Conservation (phyloP, 2,888 invertebrate species). For the Brachycybe producta region DNA sequence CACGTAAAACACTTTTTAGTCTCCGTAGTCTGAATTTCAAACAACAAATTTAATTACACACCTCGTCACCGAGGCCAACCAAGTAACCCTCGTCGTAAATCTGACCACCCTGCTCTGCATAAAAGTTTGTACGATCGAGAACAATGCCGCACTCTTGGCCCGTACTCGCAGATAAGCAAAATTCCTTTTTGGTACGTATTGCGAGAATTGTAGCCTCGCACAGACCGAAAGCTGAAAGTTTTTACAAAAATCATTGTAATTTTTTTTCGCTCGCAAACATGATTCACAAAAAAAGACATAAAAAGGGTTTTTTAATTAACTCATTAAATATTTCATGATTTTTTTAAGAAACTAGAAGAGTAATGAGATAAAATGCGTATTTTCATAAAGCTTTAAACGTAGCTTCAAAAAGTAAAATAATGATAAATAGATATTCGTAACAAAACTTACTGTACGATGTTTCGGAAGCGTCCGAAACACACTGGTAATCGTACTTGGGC, state of each 20-base stretch:
- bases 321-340: background rate
- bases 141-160: conserved; percentile 86
- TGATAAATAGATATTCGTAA: background rate
- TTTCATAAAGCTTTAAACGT: conserved; percentile 1
- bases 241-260: conserved; percentile 17
- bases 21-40: background rate
- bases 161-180: conserved; percentile 58
- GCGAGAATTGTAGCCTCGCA: conserved; percentile 68
- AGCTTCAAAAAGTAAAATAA: too few species aligned
- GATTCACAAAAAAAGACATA: conserved; percentile 3
- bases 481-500: conserved; percentile 75
- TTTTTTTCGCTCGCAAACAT: too few species aligned
- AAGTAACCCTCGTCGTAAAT: conserved; percentile 91
- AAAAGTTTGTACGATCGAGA: conserved; percentile 84
- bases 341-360: too few species aligned
- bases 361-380: conserved; percentile 6
- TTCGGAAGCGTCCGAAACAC: conserved; percentile 48
- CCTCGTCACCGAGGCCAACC: conserved; percentile 65
- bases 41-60: conserved; percentile 24
- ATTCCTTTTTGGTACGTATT: conserved; percentile 62
- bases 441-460: conserved; percentile 50
- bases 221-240: conserved; percentile 52
- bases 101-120: conserved; percentile 98
- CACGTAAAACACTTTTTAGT: conserved; percentile 6
- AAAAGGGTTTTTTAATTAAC: background rate